Evolutionary conservation across 2,113 vertebrate species (phyloP), one percentile per base, ranked within the genome.

Genomic region (Heteronetta atricapilla): DNA sequence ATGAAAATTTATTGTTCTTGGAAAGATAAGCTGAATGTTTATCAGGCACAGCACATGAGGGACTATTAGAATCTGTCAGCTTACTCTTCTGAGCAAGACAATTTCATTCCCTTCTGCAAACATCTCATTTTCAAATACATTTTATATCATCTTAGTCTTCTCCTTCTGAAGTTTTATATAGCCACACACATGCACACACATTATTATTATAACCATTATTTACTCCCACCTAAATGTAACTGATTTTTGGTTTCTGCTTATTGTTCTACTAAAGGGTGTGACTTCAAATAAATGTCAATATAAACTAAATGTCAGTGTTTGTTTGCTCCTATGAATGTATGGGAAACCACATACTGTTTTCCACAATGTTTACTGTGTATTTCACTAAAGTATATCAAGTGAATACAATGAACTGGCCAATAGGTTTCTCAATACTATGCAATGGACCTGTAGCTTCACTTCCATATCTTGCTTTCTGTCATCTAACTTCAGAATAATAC

Each of bases 1-100:
- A 78, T 42, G 68, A 87, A 89, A 94, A 94, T 90, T 84, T 88
- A 96, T 94, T 97, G 90, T 96, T 97, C 77, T 95, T 90, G 74
- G 88, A 94, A 96, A 96, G 88, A 95, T 82, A 97, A 97, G 33
- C 46, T 46, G 72, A 90, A 89, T 34, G 46, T 67, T 92, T 86
- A 83, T 68, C 58, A 22, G 69, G 83, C 68, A 79, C 9, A 5
- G 59, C 10, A 44, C 53, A 34, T 82, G 84, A 93, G 56, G 28
- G 38, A 77, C 60, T 59, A 80, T 93, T 72, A 92, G 58, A 96
- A 96, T 72, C 60, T 94, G 78, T 83, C 89, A 95, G 56, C 82
- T 63, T 88, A 20, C 33, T 87, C 59, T 82, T 34, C 56, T 50
- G 73, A 95, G 63, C n/a, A 88, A 92, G 46, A 80, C 38, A 69